Evolutionary conservation across 2,888 invertebrate genomes (phyloP), one percentile per base, ranked within the genome.

Genomic region (Entomobrya multifasciata): DNA sequence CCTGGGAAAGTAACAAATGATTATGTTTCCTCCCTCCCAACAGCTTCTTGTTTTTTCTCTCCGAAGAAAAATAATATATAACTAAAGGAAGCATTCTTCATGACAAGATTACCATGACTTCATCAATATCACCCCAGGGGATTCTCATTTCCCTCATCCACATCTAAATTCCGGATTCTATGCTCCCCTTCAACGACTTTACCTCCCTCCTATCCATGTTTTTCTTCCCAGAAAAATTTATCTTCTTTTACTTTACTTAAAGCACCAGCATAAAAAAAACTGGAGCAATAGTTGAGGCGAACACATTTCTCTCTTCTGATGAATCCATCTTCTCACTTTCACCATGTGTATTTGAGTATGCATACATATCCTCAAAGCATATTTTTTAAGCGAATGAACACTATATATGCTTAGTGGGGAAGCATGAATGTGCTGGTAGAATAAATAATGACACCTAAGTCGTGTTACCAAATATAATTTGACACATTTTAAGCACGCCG

Each of bases 1-100:
- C n/a, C 47, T 78, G 60, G 22, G 77, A 47, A 78, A 78, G 62
- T 60, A 60, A 60, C 77, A 80, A 80, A 80, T 80, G 80, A 80
- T 80, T 80, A 52, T 55, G 67, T 67, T 80, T 78, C 80, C 47
- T 70, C 70, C 67, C 55, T 55, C 55, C 20, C n/a, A 36, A 36
- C 36, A 36, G 52, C 67, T 65, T 30, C 67, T 52, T 49, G 17
- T 67, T 67, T 27, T 36, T 22, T 20, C 76, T 36, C 60, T 0
- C 72, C 1, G 80, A 95, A 95, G 89, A 92, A 41, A 62, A 41
- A 57, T 62, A 62, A 22, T n/a, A 74, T 52, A 74, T 52, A 15
- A 22, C 3, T n/a, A 6, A 15, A 62, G 22, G 72, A 77, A 60
- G 67, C 72, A 65, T 85, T 70, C 82, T 87, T 78, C 85, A 78